A percentile compares a stretch with the other conserved stretches of the same genome.
Evolutionary conservation across 2,113 vertebrate species (phyloP).

Genomic region (Carettochelys insculpta): DNA sequence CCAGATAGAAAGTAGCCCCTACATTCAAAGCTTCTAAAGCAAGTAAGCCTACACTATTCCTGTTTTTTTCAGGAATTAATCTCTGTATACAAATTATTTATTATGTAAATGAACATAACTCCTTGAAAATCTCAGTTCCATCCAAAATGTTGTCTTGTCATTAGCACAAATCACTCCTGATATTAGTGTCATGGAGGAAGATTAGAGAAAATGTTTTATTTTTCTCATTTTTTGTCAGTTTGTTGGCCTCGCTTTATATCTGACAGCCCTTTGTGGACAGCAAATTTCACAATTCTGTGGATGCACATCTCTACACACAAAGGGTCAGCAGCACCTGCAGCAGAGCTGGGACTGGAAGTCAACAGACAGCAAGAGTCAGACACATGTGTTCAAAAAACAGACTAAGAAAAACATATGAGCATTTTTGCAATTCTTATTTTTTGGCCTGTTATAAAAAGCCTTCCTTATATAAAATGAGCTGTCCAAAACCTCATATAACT

Average conservation of each 20-base stretch:
- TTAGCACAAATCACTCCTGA: neutral
- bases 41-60: neutral
- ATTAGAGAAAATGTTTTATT: neutral
- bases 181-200: neutral
- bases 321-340: neutral
- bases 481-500: neutral
- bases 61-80: neutral
- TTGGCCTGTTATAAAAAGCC: conserved; percentile 16
- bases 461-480: neutral
- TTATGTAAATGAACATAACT: neutral
- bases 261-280: neutral
- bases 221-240: neutral
- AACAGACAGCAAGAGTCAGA: neutral
- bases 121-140: neutral
- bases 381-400: neutral
- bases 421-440: neutral
- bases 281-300: conserved; percentile 11
- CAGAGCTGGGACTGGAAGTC: neutral
- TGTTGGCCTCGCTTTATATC: neutral
- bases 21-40: neutral
- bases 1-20: neutral
- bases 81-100: neutral
- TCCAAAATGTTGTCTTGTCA: neutral
- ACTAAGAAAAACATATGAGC: neutral
- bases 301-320: neutral